These are phyloP conservation scores for Odontesthes bonariensis DNA, from an alignment of 2,113 vertebrate genomes.

Conservation along the genomic window DNA sequence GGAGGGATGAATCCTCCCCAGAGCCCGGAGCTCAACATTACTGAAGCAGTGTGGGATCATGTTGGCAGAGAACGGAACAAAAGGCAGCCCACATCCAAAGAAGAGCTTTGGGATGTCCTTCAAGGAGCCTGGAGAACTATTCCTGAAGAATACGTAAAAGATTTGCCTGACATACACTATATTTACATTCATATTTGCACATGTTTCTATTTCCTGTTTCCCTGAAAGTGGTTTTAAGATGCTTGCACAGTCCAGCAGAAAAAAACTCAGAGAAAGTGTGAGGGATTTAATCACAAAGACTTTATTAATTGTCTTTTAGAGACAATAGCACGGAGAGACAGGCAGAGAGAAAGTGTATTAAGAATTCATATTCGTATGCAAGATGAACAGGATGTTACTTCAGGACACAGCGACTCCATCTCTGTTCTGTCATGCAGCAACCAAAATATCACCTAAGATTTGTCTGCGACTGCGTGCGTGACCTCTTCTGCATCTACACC, in stretches of 20 bases:
- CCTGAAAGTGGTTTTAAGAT: too few species aligned
- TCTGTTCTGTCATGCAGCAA: slow-evolving; percentile 38
- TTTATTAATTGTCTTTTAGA: slow-evolving; percentile 10
- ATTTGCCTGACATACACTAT: too few species aligned
- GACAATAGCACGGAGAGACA: not conserved
- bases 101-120: too few species aligned
- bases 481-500: slow-evolving; percentile 16
- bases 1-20: not conserved
- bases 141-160: too few species aligned
- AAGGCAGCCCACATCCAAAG: too few species aligned
- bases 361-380: slow-evolving; percentile 4
- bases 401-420: slow-evolving; percentile 20
- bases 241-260: not conserved
- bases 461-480: slow-evolving; percentile 1
- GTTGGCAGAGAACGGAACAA: too few species aligned
- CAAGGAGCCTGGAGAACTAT: too few species aligned
- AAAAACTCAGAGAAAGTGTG: not conserved
- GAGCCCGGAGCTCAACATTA: too few species aligned
- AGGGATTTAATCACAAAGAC: slow-evolving; percentile 1
- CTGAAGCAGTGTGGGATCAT: too few species aligned
- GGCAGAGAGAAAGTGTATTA: not conserved
- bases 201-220: too few species aligned
- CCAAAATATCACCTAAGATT: slow-evolving; percentile 28
- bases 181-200: too few species aligned
- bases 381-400: slow-evolving; percentile 23